These are phyloP conservation scores for Botia kubotai DNA, from an alignment of 2,797 vertebrate species.

Conservation along the genomic window DNA sequence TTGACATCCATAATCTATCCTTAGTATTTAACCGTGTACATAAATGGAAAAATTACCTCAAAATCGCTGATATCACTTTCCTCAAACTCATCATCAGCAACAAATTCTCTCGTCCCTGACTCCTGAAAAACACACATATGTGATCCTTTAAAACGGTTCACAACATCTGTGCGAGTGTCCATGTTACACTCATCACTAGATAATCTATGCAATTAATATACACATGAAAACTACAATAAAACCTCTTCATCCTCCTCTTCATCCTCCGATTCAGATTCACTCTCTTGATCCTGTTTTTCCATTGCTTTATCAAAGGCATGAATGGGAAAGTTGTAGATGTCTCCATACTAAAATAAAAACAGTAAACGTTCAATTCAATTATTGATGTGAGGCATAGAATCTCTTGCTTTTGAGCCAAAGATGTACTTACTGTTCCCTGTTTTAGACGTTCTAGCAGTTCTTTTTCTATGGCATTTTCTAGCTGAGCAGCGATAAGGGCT, in stretches of 20 bases:
- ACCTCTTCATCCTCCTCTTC: conserved; percentile 73
- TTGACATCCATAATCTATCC: too few relatives aligned
- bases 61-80: conserved; percentile 96
- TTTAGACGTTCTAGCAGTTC: conserved; percentile 94
- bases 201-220: background rate
- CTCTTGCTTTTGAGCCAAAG: background rate
- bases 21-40: too few relatives aligned
- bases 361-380: background rate
- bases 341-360: conserved; percentile 85
- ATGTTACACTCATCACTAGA: background rate
- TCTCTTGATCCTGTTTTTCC: conserved; percentile 87
- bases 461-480: conserved; percentile 97
- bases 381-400: background rate
- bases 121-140: conserved; percentile 76
- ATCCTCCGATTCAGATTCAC: conserved; percentile 80
- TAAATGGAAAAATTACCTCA: conserved; percentile 79
- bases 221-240: background rate
- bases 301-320: conserved; percentile 95
- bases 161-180: background rate
- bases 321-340: conserved; percentile 98
- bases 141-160: background rate
- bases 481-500: conserved; percentile 92
- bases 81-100: conserved; percentile 88
- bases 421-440: conserved; percentile 87
- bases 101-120: conserved; percentile 83